phyloP scores from a whole-genome alignment of 2,888 invertebrate genomes.

The Drosophila longiperda region DNA sequence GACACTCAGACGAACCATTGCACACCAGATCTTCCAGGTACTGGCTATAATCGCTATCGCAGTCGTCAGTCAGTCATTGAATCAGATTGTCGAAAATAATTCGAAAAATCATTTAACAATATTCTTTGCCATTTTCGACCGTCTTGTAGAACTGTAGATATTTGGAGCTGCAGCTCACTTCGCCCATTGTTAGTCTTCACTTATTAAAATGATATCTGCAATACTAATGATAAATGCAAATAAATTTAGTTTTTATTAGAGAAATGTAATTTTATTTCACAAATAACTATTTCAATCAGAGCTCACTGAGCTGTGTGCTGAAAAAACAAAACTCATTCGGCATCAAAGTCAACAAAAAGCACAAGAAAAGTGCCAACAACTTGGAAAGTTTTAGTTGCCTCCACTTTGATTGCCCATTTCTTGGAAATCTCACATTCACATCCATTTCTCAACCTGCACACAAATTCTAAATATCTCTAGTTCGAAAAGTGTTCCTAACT shows the following conservation, averaged over 20 bases:
- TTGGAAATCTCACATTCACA: conserved; percentile 9
- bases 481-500: conserved; percentile 44
- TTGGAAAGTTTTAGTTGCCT: conserved; percentile 30
- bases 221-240: background rate
- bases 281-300: conserved; percentile 58
- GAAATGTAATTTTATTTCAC: conserved; percentile 1
- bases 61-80: too few species aligned
- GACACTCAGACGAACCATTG: conserved; percentile 29
- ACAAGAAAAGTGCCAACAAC: conserved; percentile 31
- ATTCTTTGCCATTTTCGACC: conserved; percentile 28
- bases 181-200: conserved; percentile 22
- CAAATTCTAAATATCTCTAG: conserved; percentile 24
- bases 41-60: conserved; percentile 26
- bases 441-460: background rate
- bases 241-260: conserved; percentile 16
- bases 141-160: conserved; percentile 24
- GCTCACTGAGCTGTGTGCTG: conserved; percentile 45
- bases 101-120: conserved; percentile 37
- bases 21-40: conserved; percentile 35
- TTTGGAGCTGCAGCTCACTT: conserved; percentile 15
- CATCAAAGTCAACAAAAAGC: conserved; percentile 35
- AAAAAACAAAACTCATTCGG: conserved; percentile 28
- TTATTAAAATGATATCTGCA: conserved; percentile 4
- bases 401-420: conserved; percentile 5
- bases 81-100: conserved; percentile 4